Conservation (phyloP, 2,113 vertebrate species). For the Dasypus novemcinctus region DNA sequence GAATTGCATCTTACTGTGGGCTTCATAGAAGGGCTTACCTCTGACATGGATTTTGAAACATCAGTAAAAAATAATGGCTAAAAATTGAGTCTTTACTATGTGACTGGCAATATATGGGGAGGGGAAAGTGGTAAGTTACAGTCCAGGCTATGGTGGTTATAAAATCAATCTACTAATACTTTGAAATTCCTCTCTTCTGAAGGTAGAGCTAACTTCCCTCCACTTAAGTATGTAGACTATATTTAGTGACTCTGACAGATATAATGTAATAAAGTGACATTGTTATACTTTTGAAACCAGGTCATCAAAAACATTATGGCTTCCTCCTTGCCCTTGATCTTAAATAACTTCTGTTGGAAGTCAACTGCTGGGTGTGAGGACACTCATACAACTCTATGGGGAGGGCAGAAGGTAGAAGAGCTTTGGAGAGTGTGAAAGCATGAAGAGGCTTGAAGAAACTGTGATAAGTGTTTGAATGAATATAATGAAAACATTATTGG, state of each 20-base stretch:
- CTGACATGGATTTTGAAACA: background rate
- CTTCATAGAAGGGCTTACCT: background rate
- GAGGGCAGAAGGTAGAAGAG: background rate
- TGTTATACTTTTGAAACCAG: background rate
- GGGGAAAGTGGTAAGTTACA: background rate
- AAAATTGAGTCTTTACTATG: background rate
- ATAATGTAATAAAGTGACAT: background rate
- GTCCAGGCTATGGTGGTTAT: background rate
- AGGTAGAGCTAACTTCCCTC: background rate
- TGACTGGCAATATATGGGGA: background rate
- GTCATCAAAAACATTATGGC: background rate
- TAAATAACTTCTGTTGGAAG: background rate
- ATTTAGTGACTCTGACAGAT: background rate
- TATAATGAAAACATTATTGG: background rate
- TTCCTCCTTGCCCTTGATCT: background rate
- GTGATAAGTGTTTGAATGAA: background rate
- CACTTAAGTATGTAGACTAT: background rate
- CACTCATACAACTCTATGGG: background rate
- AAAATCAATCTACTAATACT: background rate
- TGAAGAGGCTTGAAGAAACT: background rate
- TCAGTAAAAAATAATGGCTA: conserved; percentile 11
- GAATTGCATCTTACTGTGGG: background rate
- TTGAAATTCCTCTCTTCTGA: background rate
- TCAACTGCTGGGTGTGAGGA: background rate
- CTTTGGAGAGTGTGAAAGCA: background rate